Base-by-base conservation (phyloP, 2,113 vertebrate genomes). In the Phocoena phocoena region DNA sequence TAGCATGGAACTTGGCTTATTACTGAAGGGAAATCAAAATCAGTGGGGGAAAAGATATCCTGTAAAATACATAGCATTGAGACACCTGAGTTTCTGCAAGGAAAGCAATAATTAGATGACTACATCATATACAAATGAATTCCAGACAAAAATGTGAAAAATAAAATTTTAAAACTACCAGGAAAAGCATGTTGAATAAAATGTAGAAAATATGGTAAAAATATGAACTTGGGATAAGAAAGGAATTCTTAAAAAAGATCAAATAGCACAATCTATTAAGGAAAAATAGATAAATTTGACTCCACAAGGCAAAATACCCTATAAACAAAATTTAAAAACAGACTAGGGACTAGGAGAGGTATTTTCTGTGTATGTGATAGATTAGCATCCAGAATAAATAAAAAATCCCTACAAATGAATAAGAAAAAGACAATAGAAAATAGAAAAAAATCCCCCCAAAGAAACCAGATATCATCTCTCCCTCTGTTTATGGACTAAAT, bases 61-160 rank as follows among this genome's bases (percentile, higher is more conserved):
- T 88, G 76, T 92, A 85, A 96, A 88, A 81, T 38, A 77, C 25
- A 44, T 36, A 25, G 23, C 74, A 14, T 91, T 93, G 67, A 88
- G 85, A 91, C 53, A 82, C 84, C 79, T 73, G 67, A 88, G 44
- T 73, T 92, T 96, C 85, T 55, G 26, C 55, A 91, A 62, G 88
- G 60, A 97, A 94, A 96, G 73, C 26, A 94, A 93, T 88, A 88
- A 93, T 58, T 90, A 67, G 21, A 84, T 90, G 63, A 84, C 58
- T 88, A 96, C 47, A 84, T 28, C 14, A 36, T 20, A 60, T 15
- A 55, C 44, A 90, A 94, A 68, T n/a, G 74, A 73, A 88, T 96
- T 85, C 33, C 47, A 88, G 58, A 63, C 80, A 97, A 76, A 88
- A 94, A 92, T 58, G 23, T 68, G 62, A 85, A 94, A 97, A 94